Base-by-base conservation (phyloP, 1,140 invertebrate genomes). In the Myzus persicae region DNA sequence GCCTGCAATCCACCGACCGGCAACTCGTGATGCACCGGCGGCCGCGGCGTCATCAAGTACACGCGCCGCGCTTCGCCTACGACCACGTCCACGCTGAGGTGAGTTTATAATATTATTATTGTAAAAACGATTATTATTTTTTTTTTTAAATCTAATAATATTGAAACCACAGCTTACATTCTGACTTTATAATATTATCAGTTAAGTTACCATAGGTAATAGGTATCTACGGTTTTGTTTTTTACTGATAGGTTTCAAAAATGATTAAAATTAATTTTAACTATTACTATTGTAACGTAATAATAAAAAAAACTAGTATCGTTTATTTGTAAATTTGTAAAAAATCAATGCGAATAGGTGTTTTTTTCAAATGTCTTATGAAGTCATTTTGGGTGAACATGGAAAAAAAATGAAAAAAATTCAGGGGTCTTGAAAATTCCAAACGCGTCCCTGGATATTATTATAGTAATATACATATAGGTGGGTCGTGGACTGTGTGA, bases 1-100 rank as follows among this genome's bases (percentile, higher is more conserved):
- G 91, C 91, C 91, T 92, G 91, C 91, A 51, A 92, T 84, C 91
- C 91, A 48, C 91, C 91, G 91, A 92, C 91, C 91, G 91, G 91
- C 91, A 92, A 92, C 91, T 51, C 31, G 91, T 92, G 67, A 84
- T 92, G 76, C 91, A 92, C 59, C 90, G 89, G 84, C 48, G 87
- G 87, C 48, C n/a, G 46, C 48, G n/a, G 87, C n/a, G 48, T 54
- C 48, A 54, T 3, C 38, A 38, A 38, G 40, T 40, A 38, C 90
- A n/a, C 54, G n/a, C 90, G 90, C 54, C 88, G 59, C 76, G n/a
- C n/a, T n/a, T 44, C n/a, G 67, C 22, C 8, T 20, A 82, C 42
- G 90, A 82, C 26, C 90, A 20, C 42, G 36, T 40, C 90, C n/a
- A 26, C 44, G 46, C 8, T 38, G 1, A 76, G 90, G 91, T 84